A percentile compares a stretch with the other conserved stretches of the same genome.
phyloP scores from a whole-genome alignment of 2,888 invertebrate genomes.

The Isoperla grammatica region DNA sequence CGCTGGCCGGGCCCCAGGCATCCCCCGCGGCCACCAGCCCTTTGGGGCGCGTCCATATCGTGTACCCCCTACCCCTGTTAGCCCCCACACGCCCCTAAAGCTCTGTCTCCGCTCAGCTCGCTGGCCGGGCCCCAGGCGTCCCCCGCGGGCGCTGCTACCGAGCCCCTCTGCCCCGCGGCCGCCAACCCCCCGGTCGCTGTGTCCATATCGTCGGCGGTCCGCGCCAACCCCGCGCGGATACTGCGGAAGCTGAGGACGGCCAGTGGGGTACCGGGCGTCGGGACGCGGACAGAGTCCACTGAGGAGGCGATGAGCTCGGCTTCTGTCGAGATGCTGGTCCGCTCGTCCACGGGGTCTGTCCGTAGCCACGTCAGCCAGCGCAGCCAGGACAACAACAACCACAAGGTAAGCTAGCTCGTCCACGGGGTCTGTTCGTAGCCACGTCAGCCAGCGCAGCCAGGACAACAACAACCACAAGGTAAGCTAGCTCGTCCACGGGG shows the following conservation, averaged over 20 bases:
- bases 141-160: background rate
- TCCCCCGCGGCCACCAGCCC: no score
- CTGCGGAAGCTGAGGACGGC: slow-evolving; percentile 45
- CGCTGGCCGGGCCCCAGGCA: no score
- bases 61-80: no score
- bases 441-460: slow-evolving; percentile 20
- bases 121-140: background rate
- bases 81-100: no score
- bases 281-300: slow-evolving; percentile 40
- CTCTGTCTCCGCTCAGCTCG: background rate
- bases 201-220: slow-evolving; percentile 2
- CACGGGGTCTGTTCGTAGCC: slow-evolving; percentile 34
- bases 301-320: slow-evolving; percentile 40
- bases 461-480: slow-evolving; percentile 19
- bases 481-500: slow-evolving; percentile 35
- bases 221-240: slow-evolving; percentile 35
- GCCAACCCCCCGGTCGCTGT: background rate
- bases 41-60: no score
- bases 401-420: slow-evolving; percentile 33
- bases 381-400: slow-evolving; percentile 18
- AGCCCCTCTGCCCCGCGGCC: background rate
- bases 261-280: slow-evolving; percentile 30
- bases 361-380: slow-evolving; percentile 23
- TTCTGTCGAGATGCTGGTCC: slow-evolving; percentile 34
- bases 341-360: slow-evolving; percentile 36